A percentile compares a stretch with the other conserved stretches of the same genome.
Conservation (phyloP, 2,797 vertebrate species). For the Bradypodion ventrale region DNA sequence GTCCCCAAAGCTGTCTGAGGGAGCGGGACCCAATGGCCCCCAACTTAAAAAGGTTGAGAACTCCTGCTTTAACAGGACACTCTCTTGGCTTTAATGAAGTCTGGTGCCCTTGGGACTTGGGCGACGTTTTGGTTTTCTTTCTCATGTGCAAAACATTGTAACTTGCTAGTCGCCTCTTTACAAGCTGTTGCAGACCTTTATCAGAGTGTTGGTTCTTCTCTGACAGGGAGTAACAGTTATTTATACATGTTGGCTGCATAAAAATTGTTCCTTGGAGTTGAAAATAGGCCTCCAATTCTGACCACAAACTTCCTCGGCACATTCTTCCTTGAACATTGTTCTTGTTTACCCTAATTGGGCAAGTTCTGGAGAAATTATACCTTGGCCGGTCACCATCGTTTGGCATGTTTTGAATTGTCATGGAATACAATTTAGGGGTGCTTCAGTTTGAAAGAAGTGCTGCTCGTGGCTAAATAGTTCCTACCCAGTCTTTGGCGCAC, state of each 20-base stretch:
- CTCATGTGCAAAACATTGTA: not conserved
- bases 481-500: not conserved
- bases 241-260: not conserved
- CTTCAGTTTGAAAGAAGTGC: not conserved
- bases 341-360: not conserved
- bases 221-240: not conserved
- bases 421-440: not conserved
- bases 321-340: not conserved
- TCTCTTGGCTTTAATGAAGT: not conserved
- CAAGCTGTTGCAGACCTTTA: not conserved
- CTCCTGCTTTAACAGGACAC: not conserved
- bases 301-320: conserved; percentile 2
- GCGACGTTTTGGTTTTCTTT: not conserved
- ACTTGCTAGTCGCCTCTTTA: not conserved
- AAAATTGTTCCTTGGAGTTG: not conserved
- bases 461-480: not conserved
- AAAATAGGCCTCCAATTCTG: not conserved
- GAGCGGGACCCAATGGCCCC: too few relatives aligned
- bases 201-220: not conserved
- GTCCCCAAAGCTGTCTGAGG: too few relatives aligned
- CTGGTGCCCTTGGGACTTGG: not conserved
- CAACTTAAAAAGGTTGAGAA: too few relatives aligned
- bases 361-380: not conserved
- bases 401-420: conserved; percentile 19
- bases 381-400: not conserved